A percentile compares a stretch with the other conserved stretches of the same genome.
Conservation (phyloP, 2,113 vertebrate species). For the Amblyopsis rosae region DNA sequence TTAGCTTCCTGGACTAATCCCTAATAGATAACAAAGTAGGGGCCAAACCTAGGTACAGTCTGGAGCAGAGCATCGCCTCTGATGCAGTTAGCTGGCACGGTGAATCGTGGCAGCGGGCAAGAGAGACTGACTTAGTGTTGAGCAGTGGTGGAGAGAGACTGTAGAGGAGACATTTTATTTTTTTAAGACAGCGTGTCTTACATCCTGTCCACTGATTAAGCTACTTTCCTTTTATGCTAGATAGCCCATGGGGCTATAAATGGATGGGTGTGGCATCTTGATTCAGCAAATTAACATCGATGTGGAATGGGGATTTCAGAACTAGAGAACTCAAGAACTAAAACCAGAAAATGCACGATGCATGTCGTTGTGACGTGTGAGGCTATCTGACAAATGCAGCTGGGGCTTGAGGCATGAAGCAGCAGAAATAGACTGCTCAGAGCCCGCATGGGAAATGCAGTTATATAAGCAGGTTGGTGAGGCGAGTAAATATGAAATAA, state of each 20-base stretch:
- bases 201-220: constrained; percentile 57
- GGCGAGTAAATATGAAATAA: constrained; percentile 9
- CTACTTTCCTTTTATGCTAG: constrained; percentile 23
- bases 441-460: constrained; percentile 10
- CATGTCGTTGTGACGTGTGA: constrained; percentile 47
- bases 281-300: constrained; percentile 18
- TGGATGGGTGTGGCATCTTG: constrained; percentile 39
- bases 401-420: constrained; percentile 45
- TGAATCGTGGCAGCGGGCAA: constrained; percentile 12
- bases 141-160: constrained; percentile 4
- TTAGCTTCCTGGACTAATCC: constrained; percentile 28
- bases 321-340: constrained; percentile 1
- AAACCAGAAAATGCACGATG: constrained; percentile 16
- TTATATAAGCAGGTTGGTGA: constrained; percentile 44
- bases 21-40: constrained; percentile 19
- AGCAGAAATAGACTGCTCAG: constrained; percentile 36
- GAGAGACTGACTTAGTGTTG: too few species aligned
- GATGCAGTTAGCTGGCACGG: constrained; percentile 31
- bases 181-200: constrained; percentile 39
- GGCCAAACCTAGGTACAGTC: constrained; percentile 42
- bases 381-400: constrained; percentile 47
- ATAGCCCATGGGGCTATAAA: constrained; percentile 18
- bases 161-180: constrained; percentile 34
- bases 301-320: too few species aligned
- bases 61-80: constrained; percentile 32